phyloP scores from a whole-genome alignment of 2,797 vertebrate genomes.

The Sebastes aleutianus region DNA sequence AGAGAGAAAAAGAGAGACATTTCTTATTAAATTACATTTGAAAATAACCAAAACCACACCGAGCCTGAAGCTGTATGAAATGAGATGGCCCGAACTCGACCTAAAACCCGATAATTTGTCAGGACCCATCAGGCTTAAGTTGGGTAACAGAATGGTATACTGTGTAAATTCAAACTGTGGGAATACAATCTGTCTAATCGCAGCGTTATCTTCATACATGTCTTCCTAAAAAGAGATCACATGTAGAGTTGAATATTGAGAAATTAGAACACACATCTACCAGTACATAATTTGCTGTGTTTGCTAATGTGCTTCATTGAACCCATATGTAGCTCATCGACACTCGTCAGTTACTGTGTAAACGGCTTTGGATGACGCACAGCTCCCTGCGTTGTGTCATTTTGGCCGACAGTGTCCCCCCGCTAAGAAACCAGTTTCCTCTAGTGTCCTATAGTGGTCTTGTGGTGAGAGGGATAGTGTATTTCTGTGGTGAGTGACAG shows the following conservation, averaged over 20 bases:
- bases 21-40: slow-evolving; percentile 29
- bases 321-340: slow-evolving; percentile 60
- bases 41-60: slow-evolving; percentile 25
- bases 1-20: neutral
- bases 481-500: slow-evolving; percentile 78
- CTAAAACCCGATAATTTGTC: slow-evolving; percentile 40
- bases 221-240: neutral
- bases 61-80: slow-evolving; percentile 17
- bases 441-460: slow-evolving; percentile 72
- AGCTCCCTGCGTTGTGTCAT: slow-evolving; percentile 52
- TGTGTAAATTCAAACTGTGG: neutral
- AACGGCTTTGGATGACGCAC: slow-evolving; percentile 53
- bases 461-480: slow-evolving; percentile 70
- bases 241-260: neutral
- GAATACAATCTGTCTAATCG: neutral
- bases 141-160: neutral
- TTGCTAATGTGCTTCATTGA: slow-evolving; percentile 17
- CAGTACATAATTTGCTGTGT: slow-evolving; percentile 19
- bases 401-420: slow-evolving; percentile 58
- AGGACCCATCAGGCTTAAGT: slow-evolving; percentile 2
- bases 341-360: slow-evolving; percentile 42
- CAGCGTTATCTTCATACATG: neutral
- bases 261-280: slow-evolving; percentile 19
- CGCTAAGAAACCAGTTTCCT: slow-evolving; percentile 70
- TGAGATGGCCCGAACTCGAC: slow-evolving; percentile 10